Conservation (phyloP, 92 coral and sea anemone species). For the Bergia sp. region DNA sequence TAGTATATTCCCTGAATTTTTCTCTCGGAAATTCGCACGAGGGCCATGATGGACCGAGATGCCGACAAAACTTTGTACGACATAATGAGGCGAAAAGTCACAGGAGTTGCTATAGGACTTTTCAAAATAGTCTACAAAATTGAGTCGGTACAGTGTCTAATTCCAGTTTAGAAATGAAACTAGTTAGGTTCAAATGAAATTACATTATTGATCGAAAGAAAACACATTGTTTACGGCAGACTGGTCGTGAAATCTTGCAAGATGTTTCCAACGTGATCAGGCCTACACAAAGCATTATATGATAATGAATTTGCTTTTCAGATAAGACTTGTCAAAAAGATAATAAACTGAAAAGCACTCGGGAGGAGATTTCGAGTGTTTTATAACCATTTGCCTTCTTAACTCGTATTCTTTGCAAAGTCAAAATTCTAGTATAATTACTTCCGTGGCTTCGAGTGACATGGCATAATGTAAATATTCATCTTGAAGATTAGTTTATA, state of each 20-base stretch:
- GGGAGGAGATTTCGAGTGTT: constrained; percentile 26
- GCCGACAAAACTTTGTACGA: not conserved
- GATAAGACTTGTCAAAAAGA: constrained; percentile 48
- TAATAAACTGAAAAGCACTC: constrained; percentile 49
- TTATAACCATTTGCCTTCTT: constrained; percentile 36
- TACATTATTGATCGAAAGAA: not conserved
- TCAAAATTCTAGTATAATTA: constrained; percentile 35
- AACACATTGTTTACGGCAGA: not conserved
- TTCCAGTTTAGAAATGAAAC: constrained; percentile 7
- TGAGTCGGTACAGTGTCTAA: not conserved
- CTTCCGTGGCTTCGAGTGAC: constrained; percentile 29
- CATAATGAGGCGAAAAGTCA: not conserved
- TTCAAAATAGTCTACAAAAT: not conserved
- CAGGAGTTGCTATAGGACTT: not conserved
- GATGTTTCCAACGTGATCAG: constrained; percentile 12
- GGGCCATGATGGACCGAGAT: not conserved
- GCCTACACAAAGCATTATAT: constrained; percentile 20
- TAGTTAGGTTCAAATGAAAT: not conserved
- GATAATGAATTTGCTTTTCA: constrained; percentile 28
- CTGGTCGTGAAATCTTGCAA: not conserved
- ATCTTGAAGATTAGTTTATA: constrained; percentile 23
- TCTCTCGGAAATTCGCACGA: constrained; percentile 4
- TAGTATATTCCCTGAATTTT: constrained; percentile 5
- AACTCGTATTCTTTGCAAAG: constrained; percentile 38
- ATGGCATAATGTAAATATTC: constrained; percentile 30